Conservation (phyloP, 1,140 invertebrate genomes). For the Hesperophylax magnus region DNA sequence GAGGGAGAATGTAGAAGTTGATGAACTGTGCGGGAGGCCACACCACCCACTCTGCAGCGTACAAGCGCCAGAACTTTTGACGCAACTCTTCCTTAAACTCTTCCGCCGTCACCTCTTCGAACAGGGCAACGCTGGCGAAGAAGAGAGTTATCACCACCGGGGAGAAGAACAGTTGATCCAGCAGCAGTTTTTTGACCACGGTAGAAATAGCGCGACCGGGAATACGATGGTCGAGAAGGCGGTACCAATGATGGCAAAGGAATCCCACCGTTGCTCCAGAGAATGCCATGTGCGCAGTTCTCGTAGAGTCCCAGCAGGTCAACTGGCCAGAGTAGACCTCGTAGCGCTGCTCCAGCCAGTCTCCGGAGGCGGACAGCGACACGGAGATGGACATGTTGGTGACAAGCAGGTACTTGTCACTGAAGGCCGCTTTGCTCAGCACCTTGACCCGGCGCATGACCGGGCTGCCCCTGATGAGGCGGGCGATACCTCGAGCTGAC, state of each 20-base stretch:
- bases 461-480: constrained; percentile 37
- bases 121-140: constrained; percentile 82
- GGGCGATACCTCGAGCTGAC: constrained; percentile 30
- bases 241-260: constrained; percentile 87
- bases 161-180: constrained; percentile 92
- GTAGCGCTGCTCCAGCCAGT: constrained; percentile 88
- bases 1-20: constrained; percentile 92
- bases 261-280: constrained; percentile 85
- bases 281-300: constrained; percentile 85
- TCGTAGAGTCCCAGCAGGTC: constrained; percentile 74
- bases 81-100: constrained; percentile 82
- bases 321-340: constrained; percentile 79
- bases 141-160: constrained; percentile 87
- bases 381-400: constrained; percentile 91
- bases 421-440: constrained; percentile 71
- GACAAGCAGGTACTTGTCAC: constrained; percentile 82
- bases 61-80: constrained; percentile 84
- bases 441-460: constrained; percentile 42
- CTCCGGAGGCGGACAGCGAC: constrained; percentile 82
- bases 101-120: constrained; percentile 76
- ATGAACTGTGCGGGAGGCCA: constrained; percentile 82
- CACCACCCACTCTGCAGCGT: constrained; percentile 85
- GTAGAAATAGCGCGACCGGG: constrained; percentile 78
- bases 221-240: constrained; percentile 76
- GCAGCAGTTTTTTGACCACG: constrained; percentile 87